Evolutionary conservation across 2,113 vertebrate species (phyloP).

Genomic region (Pitta sordida): DNA sequence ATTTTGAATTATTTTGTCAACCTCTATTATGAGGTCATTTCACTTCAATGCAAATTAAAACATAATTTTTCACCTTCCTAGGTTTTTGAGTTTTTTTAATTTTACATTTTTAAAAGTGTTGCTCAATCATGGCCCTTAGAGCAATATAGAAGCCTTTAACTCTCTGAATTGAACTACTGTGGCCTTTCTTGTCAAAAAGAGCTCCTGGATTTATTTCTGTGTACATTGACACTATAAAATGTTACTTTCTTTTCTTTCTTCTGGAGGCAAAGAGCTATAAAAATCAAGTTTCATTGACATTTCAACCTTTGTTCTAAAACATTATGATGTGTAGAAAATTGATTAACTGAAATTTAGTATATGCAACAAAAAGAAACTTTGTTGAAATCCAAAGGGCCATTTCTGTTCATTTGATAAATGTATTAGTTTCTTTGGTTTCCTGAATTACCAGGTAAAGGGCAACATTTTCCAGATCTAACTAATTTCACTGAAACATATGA

Average conservation of each 20-base stretch:
- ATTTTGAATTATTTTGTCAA: conserved; percentile 20
- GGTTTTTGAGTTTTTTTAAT: neutral
- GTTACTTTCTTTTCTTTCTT: conserved; percentile 33
- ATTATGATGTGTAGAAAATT: conserved; percentile 63
- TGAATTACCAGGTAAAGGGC: conserved; percentile 71
- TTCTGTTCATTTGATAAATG: conserved; percentile 71
- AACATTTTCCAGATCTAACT: conserved; percentile 73
- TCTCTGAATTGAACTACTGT: neutral
- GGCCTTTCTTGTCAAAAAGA: conserved; percentile 33
- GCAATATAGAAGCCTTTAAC: neutral
- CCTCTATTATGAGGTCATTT: neutral
- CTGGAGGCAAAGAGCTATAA: conserved; percentile 5
- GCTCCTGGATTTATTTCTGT: conserved; percentile 46
- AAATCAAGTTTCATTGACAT: conserved; percentile 45
- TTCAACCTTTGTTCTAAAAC: conserved; percentile 41
- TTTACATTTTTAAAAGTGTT: neutral
- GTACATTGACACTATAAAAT: conserved; percentile 23
- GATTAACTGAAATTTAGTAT: conserved; percentile 49
- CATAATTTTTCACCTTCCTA: neutral
- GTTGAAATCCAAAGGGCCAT: conserved; percentile 55
- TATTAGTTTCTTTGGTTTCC: conserved; percentile 69
- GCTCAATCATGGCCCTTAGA: neutral
- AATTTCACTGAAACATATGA: conserved; percentile 68
- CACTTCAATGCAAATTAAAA: neutral
- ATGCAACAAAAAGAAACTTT: conserved; percentile 44